phyloP scores from a whole-genome alignment of 2,113 vertebrate species.

The Piliocolobus tephrosceles region DNA sequence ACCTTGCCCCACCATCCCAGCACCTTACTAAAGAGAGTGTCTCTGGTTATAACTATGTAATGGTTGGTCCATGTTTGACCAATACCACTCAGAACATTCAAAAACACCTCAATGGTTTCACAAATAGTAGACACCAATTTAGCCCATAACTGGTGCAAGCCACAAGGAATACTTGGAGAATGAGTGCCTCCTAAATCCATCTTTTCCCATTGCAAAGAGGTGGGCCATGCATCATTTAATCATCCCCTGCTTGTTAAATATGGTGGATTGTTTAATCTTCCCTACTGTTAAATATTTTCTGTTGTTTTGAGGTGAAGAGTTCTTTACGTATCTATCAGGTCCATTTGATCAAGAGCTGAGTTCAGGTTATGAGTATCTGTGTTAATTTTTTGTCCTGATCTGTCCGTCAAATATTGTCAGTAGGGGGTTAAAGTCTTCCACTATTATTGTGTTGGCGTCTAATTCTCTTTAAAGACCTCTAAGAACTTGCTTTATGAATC shows the following conservation, averaged over 20 bases:
- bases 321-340: too few relatives aligned
- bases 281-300: not conserved
- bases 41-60: not conserved
- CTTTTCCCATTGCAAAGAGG: not conserved
- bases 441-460: too few relatives aligned
- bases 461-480: too few relatives aligned
- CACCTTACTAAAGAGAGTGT: not conserved
- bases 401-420: too few relatives aligned
- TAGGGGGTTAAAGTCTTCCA: too few relatives aligned
- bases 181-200: not conserved
- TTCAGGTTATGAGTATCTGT: too few relatives aligned
- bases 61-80: not conserved
- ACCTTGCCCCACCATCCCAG: not conserved
- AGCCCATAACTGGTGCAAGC: not conserved
- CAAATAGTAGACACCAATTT: not conserved
- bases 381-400: too few relatives aligned
- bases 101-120: not conserved
- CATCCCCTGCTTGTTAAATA: too few relatives aligned
- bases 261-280: not conserved
- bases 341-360: too few relatives aligned
- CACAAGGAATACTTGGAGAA: not conserved
- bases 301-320: too few relatives aligned
- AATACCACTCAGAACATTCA: not conserved
- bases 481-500: too few relatives aligned
- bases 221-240: too few relatives aligned